Conservation (phyloP, 1,140 invertebrate genomes). For the Archegozetes longisetosus region DNA sequence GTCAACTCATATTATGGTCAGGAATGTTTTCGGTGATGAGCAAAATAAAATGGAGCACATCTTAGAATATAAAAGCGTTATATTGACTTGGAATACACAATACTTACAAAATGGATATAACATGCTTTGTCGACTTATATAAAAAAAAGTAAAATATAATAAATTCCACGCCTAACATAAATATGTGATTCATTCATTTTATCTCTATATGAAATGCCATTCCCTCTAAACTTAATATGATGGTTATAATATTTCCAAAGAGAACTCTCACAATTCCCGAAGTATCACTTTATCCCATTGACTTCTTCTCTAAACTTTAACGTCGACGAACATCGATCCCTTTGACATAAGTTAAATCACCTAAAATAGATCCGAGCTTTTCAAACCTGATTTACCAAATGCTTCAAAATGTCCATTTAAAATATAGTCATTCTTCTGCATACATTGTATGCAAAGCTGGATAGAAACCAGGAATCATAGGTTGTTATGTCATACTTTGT, state of each 20-base stretch:
- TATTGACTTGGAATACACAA: no score
- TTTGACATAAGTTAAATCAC: no score
- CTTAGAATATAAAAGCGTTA: not conserved
- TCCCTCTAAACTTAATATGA: not conserved
- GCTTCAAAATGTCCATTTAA: no score
- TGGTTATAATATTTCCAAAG: not conserved
- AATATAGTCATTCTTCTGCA: no score
- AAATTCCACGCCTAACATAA: not conserved
- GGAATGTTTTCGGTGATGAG: not conserved
- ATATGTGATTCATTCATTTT: not conserved
- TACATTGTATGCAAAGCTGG: no score
- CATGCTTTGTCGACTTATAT: not conserved
- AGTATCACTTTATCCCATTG: conserved; percentile 3
- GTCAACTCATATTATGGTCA: conserved; percentile 1
- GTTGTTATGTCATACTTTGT: no score
- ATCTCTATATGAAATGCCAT: not conserved
- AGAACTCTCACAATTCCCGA: not conserved
- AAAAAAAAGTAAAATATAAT: not conserved
- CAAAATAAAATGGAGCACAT: not conserved
- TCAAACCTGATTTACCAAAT: no score
- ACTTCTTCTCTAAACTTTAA: not conserved
- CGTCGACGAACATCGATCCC: not conserved
- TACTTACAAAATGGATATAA: not conserved
- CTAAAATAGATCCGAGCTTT: no score
- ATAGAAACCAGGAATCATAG: no score